These are phyloP conservation scores for Pelodiscus sinensis DNA, from an alignment of 2,113 vertebrate species.

Conservation along the genomic window DNA sequence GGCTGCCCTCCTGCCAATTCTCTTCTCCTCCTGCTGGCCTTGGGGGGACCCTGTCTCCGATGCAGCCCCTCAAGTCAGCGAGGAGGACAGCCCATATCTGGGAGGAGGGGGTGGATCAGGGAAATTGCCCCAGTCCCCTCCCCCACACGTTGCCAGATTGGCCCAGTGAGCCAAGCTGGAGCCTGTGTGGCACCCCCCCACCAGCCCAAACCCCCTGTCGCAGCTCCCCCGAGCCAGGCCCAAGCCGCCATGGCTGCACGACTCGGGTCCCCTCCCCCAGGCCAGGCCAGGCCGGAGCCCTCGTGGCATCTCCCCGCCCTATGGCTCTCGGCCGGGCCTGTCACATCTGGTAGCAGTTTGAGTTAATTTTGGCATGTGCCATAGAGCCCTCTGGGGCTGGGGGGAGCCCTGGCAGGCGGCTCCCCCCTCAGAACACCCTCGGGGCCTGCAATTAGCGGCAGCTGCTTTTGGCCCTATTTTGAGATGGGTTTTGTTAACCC, in stretches of 20 bases:
- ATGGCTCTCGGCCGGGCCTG: background rate
- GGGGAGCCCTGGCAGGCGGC: background rate
- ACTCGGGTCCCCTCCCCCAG: fast-evolving
- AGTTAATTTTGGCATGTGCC: background rate
- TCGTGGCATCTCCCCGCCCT: fast-evolving
- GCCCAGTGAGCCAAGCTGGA: background rate
- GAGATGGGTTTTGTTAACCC: background rate
- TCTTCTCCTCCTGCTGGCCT: too few species aligned
- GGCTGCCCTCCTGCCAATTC: background rate
- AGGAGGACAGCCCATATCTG: too few species aligned
- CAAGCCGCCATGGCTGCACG: background rate
- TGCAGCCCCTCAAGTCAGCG: background rate
- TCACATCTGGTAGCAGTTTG: background rate
- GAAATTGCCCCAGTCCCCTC: background rate
- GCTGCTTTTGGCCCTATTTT: background rate
- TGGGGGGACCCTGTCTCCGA: too few species aligned
- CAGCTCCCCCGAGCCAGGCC: too few species aligned
- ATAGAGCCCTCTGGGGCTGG: background rate
- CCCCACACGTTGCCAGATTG: background rate
- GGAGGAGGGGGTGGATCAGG: too few species aligned
- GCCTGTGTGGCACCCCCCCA: too few species aligned
- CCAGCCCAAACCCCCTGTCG: too few species aligned
- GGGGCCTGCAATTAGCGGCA: background rate
- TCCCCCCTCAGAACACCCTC: background rate
- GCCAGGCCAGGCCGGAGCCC: fast-evolving